Evolutionary conservation across 2,888 invertebrate genomes (phyloP).

Genomic region (Sminthurides aquaticus): DNA sequence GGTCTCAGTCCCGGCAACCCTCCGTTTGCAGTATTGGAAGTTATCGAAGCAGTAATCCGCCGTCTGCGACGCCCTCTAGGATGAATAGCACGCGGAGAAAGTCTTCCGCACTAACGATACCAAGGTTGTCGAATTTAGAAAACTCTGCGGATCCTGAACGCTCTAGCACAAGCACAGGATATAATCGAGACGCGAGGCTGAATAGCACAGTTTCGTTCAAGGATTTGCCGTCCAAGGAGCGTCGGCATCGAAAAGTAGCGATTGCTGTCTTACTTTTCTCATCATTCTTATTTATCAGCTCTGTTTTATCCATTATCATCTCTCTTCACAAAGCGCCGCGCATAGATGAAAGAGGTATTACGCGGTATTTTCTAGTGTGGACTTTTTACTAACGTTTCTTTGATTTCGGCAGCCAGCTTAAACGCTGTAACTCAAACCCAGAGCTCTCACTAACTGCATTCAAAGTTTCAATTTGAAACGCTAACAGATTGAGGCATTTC

Average conservation of each 20-base stretch:
- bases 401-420: no score
- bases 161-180: slow-evolving; percentile 7
- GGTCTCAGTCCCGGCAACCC: slow-evolving; percentile 17
- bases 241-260: slow-evolving; percentile 36
- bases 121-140: slow-evolving; percentile 7
- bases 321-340: slow-evolving; percentile 25
- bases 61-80: slow-evolving; percentile 15
- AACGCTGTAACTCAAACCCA: no score
- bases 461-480: no score
- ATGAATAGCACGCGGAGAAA: slow-evolving; percentile 11
- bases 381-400: no score
- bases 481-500: no score
- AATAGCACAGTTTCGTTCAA: slow-evolving; percentile 19
- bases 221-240: slow-evolving; percentile 34
- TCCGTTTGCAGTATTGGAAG: slow-evolving; percentile 19
- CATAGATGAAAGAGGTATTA: slow-evolving; percentile 10
- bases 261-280: slow-evolving; percentile 29
- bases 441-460: no score
- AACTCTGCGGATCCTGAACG: slow-evolving; percentile 2
- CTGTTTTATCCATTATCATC: slow-evolving; percentile 31
- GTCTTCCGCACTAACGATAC: neutral
- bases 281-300: slow-evolving; percentile 27
- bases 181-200: slow-evolving; percentile 3
- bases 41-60: slow-evolving; percentile 25
- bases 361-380: no score